phyloP scores from a whole-genome alignment of 64 coral and sea anemone species.

The Stichodactyla mertensii region DNA sequence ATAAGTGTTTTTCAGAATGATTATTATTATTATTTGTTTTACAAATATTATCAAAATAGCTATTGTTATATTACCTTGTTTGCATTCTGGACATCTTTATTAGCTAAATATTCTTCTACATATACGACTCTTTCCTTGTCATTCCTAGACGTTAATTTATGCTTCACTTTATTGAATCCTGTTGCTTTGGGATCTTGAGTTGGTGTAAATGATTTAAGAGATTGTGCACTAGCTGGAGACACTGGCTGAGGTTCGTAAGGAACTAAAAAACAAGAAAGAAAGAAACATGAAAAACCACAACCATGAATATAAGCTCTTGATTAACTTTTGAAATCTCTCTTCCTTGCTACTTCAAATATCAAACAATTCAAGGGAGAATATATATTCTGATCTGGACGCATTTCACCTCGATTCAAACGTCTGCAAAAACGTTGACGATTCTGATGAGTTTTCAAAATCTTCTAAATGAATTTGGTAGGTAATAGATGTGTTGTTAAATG shows the following conservation, averaged over 20 bases:
- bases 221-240: not conserved
- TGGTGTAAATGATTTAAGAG: not conserved
- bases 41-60: not conserved
- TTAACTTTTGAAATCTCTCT: no score
- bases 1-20: not conserved
- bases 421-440: no score
- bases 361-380: no score
- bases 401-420: no score
- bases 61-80: conserved; percentile 55
- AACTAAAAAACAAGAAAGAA: not conserved
- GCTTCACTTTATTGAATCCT: conserved; percentile 44
- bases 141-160: conserved; percentile 27
- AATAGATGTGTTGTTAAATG: not conserved
- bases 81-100: conserved; percentile 67
- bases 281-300: not conserved
- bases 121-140: conserved; percentile 47
- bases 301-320: no score
- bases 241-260: conserved; percentile 23
- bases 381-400: no score
- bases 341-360: no score
- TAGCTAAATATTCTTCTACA: conserved; percentile 66
- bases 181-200: not conserved
- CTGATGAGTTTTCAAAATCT: no score
- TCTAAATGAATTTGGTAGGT: no score
- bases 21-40: no score